A percentile compares a stretch with the other conserved stretches of the same genome.
These are phyloP conservation scores for Gymnocephalus cernua DNA, from an alignment of 2,113 vertebrate genomes.

Conservation along the genomic window DNA sequence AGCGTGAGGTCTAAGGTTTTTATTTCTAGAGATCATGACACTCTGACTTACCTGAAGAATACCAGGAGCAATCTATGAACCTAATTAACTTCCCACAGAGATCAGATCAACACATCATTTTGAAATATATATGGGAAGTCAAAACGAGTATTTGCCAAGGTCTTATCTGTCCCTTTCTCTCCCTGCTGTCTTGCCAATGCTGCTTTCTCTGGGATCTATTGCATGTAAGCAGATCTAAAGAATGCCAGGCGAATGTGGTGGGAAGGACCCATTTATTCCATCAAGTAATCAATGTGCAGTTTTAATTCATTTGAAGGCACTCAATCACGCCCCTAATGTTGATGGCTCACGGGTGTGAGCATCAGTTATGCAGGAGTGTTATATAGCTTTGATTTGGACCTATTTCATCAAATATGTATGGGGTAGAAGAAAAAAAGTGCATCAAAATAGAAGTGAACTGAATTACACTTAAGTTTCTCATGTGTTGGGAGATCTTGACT, in stretches of 20 bases:
- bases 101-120: slow-evolving; percentile 80
- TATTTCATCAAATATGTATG: slow-evolving; percentile 99
- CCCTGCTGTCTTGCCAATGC: slow-evolving; percentile 76
- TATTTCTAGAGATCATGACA: slow-evolving; percentile 86
- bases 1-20: slow-evolving; percentile 83
- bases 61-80: slow-evolving; percentile 91
- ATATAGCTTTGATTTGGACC: slow-evolving; percentile 96
- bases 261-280: slow-evolving; percentile 83
- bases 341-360: slow-evolving; percentile 94
- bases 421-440: slow-evolving; percentile 93
- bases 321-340: slow-evolving; percentile 97
- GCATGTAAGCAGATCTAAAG: slow-evolving; percentile 78
- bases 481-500: slow-evolving; percentile 86
- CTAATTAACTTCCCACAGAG: slow-evolving; percentile 92
- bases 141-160: slow-evolving; percentile 65
- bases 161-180: slow-evolving; percentile 57
- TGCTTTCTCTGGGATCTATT: slow-evolving; percentile 71
- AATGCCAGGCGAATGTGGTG: slow-evolving; percentile 30
- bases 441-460: slow-evolving; percentile 95
- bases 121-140: slow-evolving; percentile 71
- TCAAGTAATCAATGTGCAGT: slow-evolving; percentile 97
- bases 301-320: slow-evolving; percentile 98
- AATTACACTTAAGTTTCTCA: slow-evolving; percentile 94
- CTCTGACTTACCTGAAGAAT: slow-evolving; percentile 92
- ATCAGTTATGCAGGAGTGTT: slow-evolving; percentile 97